phyloP scores from a whole-genome alignment of 2,888 invertebrate species.

The Cremastinae sp. region DNA sequence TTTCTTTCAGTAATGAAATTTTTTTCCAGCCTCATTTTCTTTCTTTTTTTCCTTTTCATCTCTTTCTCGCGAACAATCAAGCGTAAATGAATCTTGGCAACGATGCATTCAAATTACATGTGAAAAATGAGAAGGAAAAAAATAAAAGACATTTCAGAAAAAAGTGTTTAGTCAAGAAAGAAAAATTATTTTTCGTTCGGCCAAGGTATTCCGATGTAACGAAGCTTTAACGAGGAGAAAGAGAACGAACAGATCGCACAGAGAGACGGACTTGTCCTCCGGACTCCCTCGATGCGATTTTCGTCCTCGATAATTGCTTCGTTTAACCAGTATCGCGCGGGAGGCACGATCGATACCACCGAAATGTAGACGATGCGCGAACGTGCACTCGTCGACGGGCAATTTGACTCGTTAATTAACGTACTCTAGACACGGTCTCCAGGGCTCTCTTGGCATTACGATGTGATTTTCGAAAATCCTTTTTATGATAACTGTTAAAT shows the following conservation, averaged over 20 bases:
- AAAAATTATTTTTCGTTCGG: constrained; percentile 11
- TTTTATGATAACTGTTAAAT: constrained; percentile 26
- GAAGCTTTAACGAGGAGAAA: constrained; percentile 20
- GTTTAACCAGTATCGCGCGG: constrained; percentile 55
- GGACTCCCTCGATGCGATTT: constrained; percentile 38
- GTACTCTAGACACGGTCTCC: constrained; percentile 45
- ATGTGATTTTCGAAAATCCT: constrained; percentile 23
- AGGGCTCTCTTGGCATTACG: constrained; percentile 48
- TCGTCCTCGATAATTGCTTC: constrained; percentile 59
- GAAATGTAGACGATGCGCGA: constrained; percentile 52
- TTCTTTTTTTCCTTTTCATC: no score
- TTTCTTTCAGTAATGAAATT: neutral
- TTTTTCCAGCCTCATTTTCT: neutral
- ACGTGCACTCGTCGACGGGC: constrained; percentile 54
- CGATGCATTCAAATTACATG: no score
- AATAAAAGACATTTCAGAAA: neutral
- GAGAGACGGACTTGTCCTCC: constrained; percentile 26
- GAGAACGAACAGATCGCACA: constrained; percentile 20
- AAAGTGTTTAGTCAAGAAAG: constrained; percentile 6
- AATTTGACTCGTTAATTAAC: constrained; percentile 63
- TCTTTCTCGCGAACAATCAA: no score
- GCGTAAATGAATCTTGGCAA: no score
- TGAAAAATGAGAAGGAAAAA: no score
- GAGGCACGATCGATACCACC: constrained; percentile 55
- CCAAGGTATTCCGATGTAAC: constrained; percentile 1